These are phyloP conservation scores for Anarhynchus alexandrinus DNA, from an alignment of 2,113 vertebrate species.

Conservation along the genomic window DNA sequence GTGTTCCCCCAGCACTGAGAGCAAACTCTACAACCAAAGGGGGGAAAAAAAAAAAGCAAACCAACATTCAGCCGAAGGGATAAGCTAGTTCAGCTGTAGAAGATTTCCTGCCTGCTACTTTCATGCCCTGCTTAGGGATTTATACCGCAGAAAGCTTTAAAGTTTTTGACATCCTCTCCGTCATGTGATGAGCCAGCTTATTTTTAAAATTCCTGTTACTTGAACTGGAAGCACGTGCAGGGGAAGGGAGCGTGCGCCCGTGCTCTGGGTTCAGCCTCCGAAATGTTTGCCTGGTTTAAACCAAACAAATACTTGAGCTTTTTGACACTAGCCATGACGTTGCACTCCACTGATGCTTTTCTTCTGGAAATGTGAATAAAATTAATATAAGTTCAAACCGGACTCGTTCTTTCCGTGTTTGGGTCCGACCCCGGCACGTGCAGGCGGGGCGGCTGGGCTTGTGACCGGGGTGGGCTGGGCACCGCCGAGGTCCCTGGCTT, in stretches of 20 bases:
- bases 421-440: neutral
- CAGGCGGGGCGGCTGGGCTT: neutral
- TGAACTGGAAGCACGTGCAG: neutral
- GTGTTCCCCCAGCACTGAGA: fast-evolving
- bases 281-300: conserved; percentile 2
- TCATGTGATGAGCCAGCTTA: conserved; percentile 7
- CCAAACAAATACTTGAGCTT: neutral
- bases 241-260: neutral
- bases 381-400: neutral
- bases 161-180: conserved; percentile 14
- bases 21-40: neutral
- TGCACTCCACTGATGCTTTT: conserved; percentile 29
- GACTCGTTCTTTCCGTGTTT: neutral
- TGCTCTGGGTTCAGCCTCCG: neutral
- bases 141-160: conserved; percentile 31
- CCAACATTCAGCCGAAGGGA: neutral
- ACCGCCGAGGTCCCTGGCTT: neutral
- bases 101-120: conserved; percentile 34
- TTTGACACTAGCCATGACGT: neutral
- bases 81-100: conserved; percentile 5
- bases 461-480: neutral
- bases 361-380: conserved; percentile 64
- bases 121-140: conserved; percentile 5
- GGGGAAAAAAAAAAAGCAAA: neutral
- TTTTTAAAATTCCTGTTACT: neutral